These are phyloP conservation scores for Drosophila pruinosa DNA, from an alignment of 1,140 invertebrate genomes.

Conservation along the genomic window DNA sequence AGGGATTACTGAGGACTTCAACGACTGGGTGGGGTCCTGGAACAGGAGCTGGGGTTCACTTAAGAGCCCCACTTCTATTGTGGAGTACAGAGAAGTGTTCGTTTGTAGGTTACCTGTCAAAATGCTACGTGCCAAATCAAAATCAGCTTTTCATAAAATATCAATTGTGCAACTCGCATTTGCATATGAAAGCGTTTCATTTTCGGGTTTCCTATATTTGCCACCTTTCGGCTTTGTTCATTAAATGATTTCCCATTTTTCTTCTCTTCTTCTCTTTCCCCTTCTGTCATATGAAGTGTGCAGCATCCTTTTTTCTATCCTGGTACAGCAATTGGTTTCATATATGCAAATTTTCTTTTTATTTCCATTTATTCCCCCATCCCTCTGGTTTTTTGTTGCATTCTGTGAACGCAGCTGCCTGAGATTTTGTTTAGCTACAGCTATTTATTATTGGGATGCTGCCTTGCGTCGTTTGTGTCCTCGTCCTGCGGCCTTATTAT, in stretches of 20 bases:
- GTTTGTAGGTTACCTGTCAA: slow-evolving; percentile 21
- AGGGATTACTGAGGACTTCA: slow-evolving; percentile 52
- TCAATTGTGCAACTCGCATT: slow-evolving; percentile 56
- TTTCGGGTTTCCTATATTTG: slow-evolving; percentile 47
- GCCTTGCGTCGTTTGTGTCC: slow-evolving; percentile 4
- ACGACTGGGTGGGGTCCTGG: neutral
- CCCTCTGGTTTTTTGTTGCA: slow-evolving; percentile 38
- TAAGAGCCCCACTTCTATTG: slow-evolving; percentile 57
- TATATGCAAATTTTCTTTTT: slow-evolving; percentile 65
- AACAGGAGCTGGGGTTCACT: neutral
- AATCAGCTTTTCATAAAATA: slow-evolving; percentile 65
- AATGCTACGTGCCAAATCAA: slow-evolving; percentile 74
- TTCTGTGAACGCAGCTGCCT: slow-evolving; percentile 56
- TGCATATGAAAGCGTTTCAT: slow-evolving; percentile 76
- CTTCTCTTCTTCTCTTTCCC: slow-evolving; percentile 37
- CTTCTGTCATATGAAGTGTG: slow-evolving; percentile 54
- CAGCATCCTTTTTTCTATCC: slow-evolving; percentile 45
- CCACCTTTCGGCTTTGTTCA: slow-evolving; percentile 64
- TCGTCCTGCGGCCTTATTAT: neutral
- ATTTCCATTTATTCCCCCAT: slow-evolving; percentile 16
- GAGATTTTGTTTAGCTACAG: slow-evolving; percentile 14
- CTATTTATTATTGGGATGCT: slow-evolving; percentile 40
- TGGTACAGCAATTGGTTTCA: slow-evolving; percentile 59
- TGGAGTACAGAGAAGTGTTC: slow-evolving; percentile 29
- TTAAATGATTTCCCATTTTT: slow-evolving; percentile 67